Conservation (phyloP, 2,888 invertebrate genomes). For the Epiblema foenella region DNA sequence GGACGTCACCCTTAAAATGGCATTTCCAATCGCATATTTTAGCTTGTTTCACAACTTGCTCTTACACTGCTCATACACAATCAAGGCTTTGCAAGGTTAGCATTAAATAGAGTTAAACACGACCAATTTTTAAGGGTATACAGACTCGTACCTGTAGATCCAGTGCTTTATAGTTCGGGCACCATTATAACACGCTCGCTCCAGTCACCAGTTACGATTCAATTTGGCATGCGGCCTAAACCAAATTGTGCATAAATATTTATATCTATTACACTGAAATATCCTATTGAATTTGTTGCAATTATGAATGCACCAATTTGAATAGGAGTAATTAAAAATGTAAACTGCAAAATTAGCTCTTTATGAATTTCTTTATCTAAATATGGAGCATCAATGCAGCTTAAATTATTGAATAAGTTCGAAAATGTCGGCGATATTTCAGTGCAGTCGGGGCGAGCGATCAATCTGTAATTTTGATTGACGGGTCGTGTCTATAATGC, state of each 20-base stretch:
- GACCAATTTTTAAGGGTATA: constrained; percentile 40
- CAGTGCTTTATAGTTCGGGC: constrained; percentile 5
- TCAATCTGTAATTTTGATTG: constrained; percentile 7
- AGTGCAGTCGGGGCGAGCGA: constrained; percentile 8
- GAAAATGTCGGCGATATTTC: neutral
- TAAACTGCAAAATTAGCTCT: constrained; percentile 5
- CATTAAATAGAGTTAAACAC: constrained; percentile 26
- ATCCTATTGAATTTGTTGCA: neutral
- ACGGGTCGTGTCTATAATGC: constrained; percentile 22
- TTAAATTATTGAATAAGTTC: constrained; percentile 5
- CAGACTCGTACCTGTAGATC: constrained; percentile 4
- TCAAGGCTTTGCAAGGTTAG: constrained; percentile 34
- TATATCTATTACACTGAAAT: too few relatives aligned
- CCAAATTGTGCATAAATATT: neutral
- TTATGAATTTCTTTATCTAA: constrained; percentile 10
- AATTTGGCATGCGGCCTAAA: neutral
- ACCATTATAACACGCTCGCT: constrained; percentile 10
- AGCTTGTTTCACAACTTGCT: constrained; percentile 27
- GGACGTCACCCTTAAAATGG: constrained; percentile 30
- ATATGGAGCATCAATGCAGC: constrained; percentile 7
- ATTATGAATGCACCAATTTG: neutral
- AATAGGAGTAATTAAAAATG: constrained; percentile 19
- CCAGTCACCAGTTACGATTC: constrained; percentile 15
- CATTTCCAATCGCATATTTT: constrained; percentile 24
- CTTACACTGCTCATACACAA: constrained; percentile 31